phyloP scores from a whole-genome alignment of 2,113 vertebrate genomes.

The Oncorhynchus masou region DNA sequence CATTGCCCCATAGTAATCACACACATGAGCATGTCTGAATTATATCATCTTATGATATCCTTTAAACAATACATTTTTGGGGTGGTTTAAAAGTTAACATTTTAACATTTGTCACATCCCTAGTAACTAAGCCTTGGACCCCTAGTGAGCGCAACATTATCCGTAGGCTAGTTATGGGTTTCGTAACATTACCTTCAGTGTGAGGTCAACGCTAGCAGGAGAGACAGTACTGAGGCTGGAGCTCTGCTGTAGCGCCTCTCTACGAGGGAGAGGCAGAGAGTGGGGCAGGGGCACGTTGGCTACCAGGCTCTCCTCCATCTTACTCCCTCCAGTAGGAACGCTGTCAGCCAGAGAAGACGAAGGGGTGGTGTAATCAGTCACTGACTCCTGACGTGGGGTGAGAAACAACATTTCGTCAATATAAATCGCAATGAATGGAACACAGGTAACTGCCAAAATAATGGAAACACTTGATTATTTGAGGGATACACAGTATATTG shows the following conservation, averaged over 20 bases:
- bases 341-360: slow-evolving; percentile 91
- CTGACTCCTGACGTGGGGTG: slow-evolving; percentile 82
- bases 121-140: too few species aligned
- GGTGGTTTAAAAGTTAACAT: too few species aligned
- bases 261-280: slow-evolving; percentile 88
- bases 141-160: too few species aligned
- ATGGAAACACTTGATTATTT: too few species aligned
- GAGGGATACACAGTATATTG: too few species aligned
- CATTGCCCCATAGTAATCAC: too few species aligned
- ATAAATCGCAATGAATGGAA: too few species aligned
- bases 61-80: too few species aligned
- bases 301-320: slow-evolving; percentile 94
- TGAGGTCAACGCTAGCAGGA: slow-evolving; percentile 95
- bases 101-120: too few species aligned
- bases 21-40: too few species aligned
- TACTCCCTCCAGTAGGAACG: slow-evolving; percentile 85
- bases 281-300: slow-evolving; percentile 88
- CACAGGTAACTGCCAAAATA: background rate
- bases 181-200: slow-evolving; percentile 86
- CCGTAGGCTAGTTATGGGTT: too few species aligned
- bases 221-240: slow-evolving; percentile 93
- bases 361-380: slow-evolving; percentile 95
- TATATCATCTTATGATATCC: too few species aligned
- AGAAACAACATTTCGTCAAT: background rate
- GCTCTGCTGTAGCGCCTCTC: slow-evolving; percentile 93